A percentile compares a stretch with the other conserved stretches of the same genome.
Conservation (phyloP, 2,113 vertebrate species). For the Chrysochloris asiatica region DNA sequence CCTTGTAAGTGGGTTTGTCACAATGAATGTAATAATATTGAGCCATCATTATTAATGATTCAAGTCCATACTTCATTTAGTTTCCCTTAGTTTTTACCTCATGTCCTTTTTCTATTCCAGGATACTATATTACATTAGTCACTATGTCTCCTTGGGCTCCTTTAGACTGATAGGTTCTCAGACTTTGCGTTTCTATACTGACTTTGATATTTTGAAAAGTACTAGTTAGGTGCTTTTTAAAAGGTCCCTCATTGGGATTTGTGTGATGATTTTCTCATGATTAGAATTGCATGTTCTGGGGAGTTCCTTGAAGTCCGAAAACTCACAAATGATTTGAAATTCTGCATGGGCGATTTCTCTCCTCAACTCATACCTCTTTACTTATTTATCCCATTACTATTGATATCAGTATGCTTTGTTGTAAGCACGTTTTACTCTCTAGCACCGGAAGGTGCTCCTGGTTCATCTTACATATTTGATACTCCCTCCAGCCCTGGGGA, state of each 20-base stretch:
- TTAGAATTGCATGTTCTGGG: background rate
- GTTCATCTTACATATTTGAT: slow-evolving; percentile 16
- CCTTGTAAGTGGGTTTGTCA: background rate
- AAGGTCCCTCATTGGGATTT: background rate
- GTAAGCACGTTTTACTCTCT: background rate
- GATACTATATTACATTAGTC: background rate
- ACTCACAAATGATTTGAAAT: background rate
- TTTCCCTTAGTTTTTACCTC: background rate
- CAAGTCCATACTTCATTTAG: background rate
- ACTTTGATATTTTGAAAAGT: background rate
- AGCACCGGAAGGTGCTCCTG: background rate
- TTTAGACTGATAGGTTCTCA: background rate
- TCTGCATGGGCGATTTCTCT: background rate
- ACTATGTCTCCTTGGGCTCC: background rate
- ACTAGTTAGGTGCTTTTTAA: slow-evolving; percentile 1
- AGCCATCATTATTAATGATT: background rate
- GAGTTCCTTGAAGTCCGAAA: background rate
- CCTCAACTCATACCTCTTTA: background rate
- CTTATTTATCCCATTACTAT: background rate
- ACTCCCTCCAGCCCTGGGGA: background rate
- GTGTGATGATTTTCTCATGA: slow-evolving; percentile 1
- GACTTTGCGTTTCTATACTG: background rate
- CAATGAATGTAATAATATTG: background rate
- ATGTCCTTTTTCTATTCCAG: background rate
- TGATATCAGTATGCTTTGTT: background rate